phyloP scores from a whole-genome alignment of 2,113 vertebrate genomes.

The Motacilla tschutschensis region DNA sequence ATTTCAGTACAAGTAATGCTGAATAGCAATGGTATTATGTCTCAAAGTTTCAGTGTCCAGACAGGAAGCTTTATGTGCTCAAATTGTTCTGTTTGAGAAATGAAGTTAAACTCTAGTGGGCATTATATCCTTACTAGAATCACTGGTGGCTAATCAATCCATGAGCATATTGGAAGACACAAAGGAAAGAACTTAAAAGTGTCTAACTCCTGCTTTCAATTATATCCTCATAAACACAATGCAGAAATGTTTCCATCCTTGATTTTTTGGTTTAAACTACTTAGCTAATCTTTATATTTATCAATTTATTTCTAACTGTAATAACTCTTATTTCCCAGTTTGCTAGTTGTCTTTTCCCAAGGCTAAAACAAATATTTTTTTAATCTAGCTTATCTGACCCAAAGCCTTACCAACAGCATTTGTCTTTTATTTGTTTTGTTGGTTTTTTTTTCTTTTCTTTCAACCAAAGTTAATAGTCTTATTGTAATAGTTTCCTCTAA shows the following conservation, averaged over 20 bases:
- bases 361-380: neutral
- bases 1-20: neutral
- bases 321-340: constrained; percentile 15
- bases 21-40: neutral
- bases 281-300: constrained; percentile 1
- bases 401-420: neutral
- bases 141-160: neutral
- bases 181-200: neutral
- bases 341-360: constrained; percentile 5
- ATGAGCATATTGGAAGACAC: neutral
- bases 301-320: neutral
- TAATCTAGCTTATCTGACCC: neutral
- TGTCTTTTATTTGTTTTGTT: neutral
- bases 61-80: neutral
- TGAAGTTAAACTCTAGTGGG: neutral
- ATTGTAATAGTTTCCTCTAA: neutral
- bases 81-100: neutral
- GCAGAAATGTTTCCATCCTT: neutral
- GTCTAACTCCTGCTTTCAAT: neutral
- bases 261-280: neutral
- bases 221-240: neutral
- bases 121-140: neutral
- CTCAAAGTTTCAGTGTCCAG: neutral
- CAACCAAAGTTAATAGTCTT: neutral
- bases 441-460: neutral